phyloP scores from a whole-genome alignment of 2,888 invertebrate genomes.

The Epirrita christyi region DNA sequence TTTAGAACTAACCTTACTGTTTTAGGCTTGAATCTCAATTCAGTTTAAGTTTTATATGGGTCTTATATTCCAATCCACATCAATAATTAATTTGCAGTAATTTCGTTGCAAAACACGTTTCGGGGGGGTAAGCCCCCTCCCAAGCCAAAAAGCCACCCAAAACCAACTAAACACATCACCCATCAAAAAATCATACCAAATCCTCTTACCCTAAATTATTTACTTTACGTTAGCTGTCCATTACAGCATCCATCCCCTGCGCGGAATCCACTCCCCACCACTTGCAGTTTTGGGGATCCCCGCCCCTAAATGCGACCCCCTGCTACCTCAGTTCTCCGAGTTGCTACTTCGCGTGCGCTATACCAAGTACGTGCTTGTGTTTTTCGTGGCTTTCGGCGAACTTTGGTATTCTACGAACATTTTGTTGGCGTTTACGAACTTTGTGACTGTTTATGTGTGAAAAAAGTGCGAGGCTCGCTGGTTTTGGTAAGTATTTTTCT shows the following conservation, averaged over 20 bases:
- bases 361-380: conserved; percentile 22
- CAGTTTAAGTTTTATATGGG: no score
- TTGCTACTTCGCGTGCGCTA: conserved; percentile 21
- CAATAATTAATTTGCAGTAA: no score
- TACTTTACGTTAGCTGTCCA: conserved; percentile 45
- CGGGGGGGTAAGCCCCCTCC: neutral
- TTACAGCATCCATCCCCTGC: conserved; percentile 39
- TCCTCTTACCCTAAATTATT: conserved; percentile 51
- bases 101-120: neutral
- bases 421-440: conserved; percentile 21
- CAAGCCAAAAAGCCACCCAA: neutral
- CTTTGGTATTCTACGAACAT: conserved; percentile 28
- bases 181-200: conserved; percentile 45
- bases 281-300: conserved; percentile 45
- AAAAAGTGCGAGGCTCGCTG: conserved; percentile 9
- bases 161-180: neutral
- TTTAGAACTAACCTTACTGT: no score
- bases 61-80: no score
- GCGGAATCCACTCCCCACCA: conserved; percentile 52
- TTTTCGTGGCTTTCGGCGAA: conserved; percentile 12
- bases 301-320: conserved; percentile 47
- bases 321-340: conserved; percentile 43
- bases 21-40: no score
- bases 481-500: conserved; percentile 34
- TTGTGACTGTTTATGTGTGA: conserved; percentile 30